Base-by-base conservation (phyloP, 1,140 invertebrate species). In the Drusus annulatus region DNA sequence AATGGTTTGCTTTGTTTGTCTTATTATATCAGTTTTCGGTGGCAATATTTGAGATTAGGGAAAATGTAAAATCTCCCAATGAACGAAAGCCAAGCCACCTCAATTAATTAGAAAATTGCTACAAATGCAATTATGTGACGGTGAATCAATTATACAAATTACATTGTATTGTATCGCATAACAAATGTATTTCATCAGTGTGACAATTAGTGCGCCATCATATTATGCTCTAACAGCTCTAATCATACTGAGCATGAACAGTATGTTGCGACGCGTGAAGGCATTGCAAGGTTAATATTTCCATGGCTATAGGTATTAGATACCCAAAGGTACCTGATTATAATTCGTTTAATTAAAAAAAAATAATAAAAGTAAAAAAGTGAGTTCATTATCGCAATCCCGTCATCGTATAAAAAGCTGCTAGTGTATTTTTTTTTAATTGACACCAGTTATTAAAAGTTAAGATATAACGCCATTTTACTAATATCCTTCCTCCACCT, bases 1-100 rank as follows among this genome's bases (percentile, higher is more conserved):
- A 73, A 73, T 73, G 69, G 69, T n/a, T 73, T n/a, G 45, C 69
- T 73, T 73, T 73, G 69, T 73, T 73, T 54, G 69, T 23, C 28
- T 68, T 68, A 31, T 50, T 50, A n/a, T n/a, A 68, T 68, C 63
- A 68, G 31, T 50, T 45, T 31, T 50, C 21, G 31, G 63, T 68
- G 63, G 17, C 50, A 68, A 68, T 36, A 68, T 68, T 68, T 68
- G 31, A 28, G 28, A 68, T 68, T 6, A 36, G 31, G 28, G 28
- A 68, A 68, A 45, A 45, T 68, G 63, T 36, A 36, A 31, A 36
- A 68, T 68, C 63, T 21, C 31, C 17, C 21, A 10, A 1, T 68
- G 28, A 68, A 68, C 17, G 23, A 31, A 16, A 68, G 28, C 31
- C 8, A 16, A 68, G 28, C 31, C 8, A 45, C 31, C 17, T 31